A percentile compares a stretch with the other conserved stretches of the same genome.
These are phyloP conservation scores for Kuschelorhynchus macadamiae DNA, from an alignment of 2,888 invertebrate species.

Conservation along the genomic window DNA sequence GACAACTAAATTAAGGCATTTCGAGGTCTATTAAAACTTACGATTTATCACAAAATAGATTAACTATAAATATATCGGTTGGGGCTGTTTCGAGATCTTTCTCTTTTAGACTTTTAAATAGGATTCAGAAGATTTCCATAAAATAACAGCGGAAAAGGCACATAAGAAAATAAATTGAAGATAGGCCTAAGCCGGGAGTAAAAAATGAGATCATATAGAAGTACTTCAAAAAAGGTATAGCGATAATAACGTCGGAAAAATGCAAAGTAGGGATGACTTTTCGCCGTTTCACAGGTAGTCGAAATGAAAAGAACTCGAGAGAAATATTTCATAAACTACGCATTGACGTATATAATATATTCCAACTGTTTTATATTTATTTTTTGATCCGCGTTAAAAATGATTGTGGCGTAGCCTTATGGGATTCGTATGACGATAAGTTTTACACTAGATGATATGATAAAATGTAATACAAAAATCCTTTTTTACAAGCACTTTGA, in stretches of 20 bases:
- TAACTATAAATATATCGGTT: no score
- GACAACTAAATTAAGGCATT: no score
- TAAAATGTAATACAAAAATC: no score
- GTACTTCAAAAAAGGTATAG: slow-evolving; percentile 44
- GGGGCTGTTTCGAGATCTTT: not conserved
- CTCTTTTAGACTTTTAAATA: slow-evolving; percentile 7
- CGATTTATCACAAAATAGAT: no score
- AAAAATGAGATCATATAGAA: slow-evolving; percentile 46
- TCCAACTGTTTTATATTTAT: not conserved
- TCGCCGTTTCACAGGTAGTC: slow-evolving; percentile 35
- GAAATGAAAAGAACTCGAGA: slow-evolving; percentile 34
- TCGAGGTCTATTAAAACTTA: no score
- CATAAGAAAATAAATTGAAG: slow-evolving; percentile 43
- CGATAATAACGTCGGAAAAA: slow-evolving; percentile 41
- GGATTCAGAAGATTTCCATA: slow-evolving; percentile 4
- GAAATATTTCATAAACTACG: slow-evolving; percentile 34
- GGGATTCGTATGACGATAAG: no score
- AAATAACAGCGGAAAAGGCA: slow-evolving; percentile 12
- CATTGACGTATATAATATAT: slow-evolving; percentile 14
- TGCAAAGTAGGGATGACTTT: slow-evolving; percentile 47
- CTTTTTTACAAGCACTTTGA: no score
- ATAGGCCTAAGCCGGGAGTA: slow-evolving; percentile 39
- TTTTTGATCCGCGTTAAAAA: no score
- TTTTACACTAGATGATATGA: no score
- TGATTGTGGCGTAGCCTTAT: no score